Evolutionary conservation across 2,888 invertebrate genomes (phyloP).

Genomic region (Caenorhabditis becei): DNA sequence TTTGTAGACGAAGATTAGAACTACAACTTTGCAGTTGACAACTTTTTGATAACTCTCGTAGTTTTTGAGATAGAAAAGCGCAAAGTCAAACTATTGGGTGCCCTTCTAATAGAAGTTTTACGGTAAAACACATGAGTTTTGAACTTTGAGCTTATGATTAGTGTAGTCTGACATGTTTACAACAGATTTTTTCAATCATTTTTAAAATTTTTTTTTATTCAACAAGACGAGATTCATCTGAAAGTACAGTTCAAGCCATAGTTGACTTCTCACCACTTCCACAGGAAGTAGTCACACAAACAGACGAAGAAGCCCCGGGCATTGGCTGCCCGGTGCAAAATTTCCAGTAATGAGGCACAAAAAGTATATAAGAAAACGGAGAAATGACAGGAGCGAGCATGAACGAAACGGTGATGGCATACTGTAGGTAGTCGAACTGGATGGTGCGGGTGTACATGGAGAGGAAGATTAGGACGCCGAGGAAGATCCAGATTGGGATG

Average conservation of each 20-base stretch:
- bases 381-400: constrained; percentile 55
- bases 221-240: too few relatives aligned
- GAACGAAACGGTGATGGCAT: constrained; percentile 38
- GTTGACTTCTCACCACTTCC: neutral
- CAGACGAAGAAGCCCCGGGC: neutral
- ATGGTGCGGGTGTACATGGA: constrained; percentile 27
- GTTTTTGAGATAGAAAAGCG: too few relatives aligned
- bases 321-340: constrained; percentile 35
- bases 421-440: constrained; percentile 15
- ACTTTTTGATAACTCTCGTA: too few relatives aligned
- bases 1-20: too few relatives aligned
- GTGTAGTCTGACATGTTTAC: too few relatives aligned
- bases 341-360: constrained; percentile 52
- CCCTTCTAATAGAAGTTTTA: too few relatives aligned
- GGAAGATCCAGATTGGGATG: constrained; percentile 55
- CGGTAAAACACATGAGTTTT: too few relatives aligned
- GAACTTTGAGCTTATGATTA: too few relatives aligned
- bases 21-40: too few relatives aligned
- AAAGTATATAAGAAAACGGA: constrained; percentile 48
- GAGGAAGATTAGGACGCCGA: constrained; percentile 42
- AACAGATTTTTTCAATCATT: too few relatives aligned
- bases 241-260: neutral
- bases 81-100: too few relatives aligned
- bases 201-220: too few relatives aligned
- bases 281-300: neutral